Base-by-base conservation (phyloP, 2,797 vertebrate genomes). In the Hypotaenidia okinawae region DNA sequence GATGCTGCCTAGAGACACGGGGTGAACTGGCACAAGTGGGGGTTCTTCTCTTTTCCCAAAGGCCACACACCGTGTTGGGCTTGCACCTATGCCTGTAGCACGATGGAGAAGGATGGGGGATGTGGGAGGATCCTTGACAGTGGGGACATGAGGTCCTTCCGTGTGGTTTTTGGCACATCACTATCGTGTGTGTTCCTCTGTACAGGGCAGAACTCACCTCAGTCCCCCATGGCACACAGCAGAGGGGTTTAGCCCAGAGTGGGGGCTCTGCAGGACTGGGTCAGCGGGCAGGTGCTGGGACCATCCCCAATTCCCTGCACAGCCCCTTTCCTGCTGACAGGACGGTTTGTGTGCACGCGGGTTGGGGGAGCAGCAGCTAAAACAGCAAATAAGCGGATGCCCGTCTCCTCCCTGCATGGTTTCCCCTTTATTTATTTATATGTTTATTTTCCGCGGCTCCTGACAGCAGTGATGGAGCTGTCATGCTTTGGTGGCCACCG, bases 381-480 rank as follows among this genome's bases (percentile, higher is more conserved):
- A 90, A 43, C 1, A 10, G 70, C 21, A 54, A 69, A 63, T 9
- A 28, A 62, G 10, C 5, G 9, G 61, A 77, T 32, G 55, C n/a
- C 79, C 2, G 0, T 87, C 79, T 88, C 62, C 73, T 32, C 57
- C 73, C 92, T 68, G 55, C 41, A 12, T 79, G 85, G 73, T n/a
- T 80, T 67, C 68, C 96, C 94, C 92, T 87, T 97, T 96, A 96
- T 97, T 98, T 62, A 4, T 80, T 10, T 35, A 15, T 61, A 94
- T 95, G 94, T 97, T 97, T 52, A 21, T 66, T 72, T 69, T 59
- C 86, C 67, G 85, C 96, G 95, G 68, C 97, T 97, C 96, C 97
- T 98, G 97, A 95, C 96, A 97, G 97, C 95, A 49, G 94, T 97
- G 98, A 98, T 97, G 97, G 98, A 98, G 97, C 97, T 97, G 97